These are phyloP conservation scores for Antitype chi DNA, from an alignment of 2,888 invertebrate genomes.

Conservation along the genomic window DNA sequence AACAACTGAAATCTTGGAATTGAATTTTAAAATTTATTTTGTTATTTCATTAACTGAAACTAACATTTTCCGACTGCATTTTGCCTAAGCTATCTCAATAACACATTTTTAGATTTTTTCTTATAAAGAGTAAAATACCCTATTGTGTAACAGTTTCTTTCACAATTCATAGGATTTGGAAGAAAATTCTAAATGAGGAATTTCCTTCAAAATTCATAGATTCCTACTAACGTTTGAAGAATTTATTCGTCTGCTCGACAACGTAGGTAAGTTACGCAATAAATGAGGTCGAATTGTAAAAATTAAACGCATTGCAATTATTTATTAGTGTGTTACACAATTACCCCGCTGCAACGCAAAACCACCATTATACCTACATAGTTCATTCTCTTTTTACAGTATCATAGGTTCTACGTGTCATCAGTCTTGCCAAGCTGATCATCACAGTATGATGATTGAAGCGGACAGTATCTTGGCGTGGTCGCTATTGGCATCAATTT, in stretches of 20 bases:
- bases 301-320: background rate
- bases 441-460: slow-evolving; percentile 48
- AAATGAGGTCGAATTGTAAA: background rate
- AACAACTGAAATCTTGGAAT: no score
- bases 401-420: slow-evolving; percentile 9
- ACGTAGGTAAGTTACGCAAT: background rate
- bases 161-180: background rate
- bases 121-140: no score
- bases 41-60: no score
- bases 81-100: no score
- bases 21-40: no score
- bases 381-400: background rate
- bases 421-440: slow-evolving; percentile 42
- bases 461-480: slow-evolving; percentile 58
- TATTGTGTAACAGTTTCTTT: background rate
- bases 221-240: background rate
- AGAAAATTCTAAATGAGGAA: background rate
- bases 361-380: background rate
- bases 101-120: no score
- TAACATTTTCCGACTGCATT: no score
- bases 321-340: background rate
- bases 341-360: background rate
- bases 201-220: background rate
- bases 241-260: background rate
- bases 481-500: slow-evolving; percentile 46